Percentiles rank a stretch among this genome's conserved stretches.
These are phyloP conservation scores for Ophonus ardosiacus DNA, from an alignment of 2,888 invertebrate species.

Conservation along the genomic window DNA sequence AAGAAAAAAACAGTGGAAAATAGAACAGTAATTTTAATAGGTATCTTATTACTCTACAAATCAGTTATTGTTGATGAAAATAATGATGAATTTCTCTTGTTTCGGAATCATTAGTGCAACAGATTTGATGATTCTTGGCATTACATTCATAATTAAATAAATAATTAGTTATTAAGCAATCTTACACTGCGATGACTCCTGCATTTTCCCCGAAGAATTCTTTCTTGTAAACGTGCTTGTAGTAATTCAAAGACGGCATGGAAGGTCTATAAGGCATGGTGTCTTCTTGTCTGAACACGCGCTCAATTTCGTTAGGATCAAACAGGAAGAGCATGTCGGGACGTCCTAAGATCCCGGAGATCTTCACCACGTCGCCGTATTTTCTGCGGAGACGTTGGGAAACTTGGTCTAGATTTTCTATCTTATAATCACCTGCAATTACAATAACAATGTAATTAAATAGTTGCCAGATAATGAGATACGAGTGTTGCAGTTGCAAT, in stretches of 20 bases:
- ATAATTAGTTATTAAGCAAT: conserved; percentile 64
- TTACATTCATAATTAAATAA: too few species aligned
- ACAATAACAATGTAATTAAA: conserved; percentile 15
- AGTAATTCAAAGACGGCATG: conserved; percentile 86
- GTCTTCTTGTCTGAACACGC: conserved; percentile 84
- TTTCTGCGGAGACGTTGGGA: conserved; percentile 79
- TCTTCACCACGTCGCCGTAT: conserved; percentile 84
- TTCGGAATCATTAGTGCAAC: too few species aligned
- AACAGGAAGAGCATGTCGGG: conserved; percentile 87
- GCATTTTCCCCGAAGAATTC: conserved; percentile 83
- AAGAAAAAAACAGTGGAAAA: too few species aligned
- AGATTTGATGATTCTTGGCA: too few species aligned
- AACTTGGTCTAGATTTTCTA: conserved; percentile 83
- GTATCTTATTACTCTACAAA: too few species aligned
- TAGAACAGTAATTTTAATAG: too few species aligned
- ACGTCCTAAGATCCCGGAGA: conserved; percentile 82
- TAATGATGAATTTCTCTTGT: too few species aligned
- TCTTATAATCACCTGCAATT: conserved; percentile 80
- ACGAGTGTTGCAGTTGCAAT: not conserved
- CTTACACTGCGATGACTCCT: conserved; percentile 87
- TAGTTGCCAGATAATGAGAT: not conserved
- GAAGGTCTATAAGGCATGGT: conserved; percentile 84
- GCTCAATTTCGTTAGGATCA: conserved; percentile 84
- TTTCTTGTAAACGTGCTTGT: conserved; percentile 83
- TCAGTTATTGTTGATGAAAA: too few species aligned